Evolutionary conservation across 2,113 vertebrate species (phyloP), one percentile per base, ranked within the genome.

Genomic region (Datnioides undecimradiatus): DNA sequence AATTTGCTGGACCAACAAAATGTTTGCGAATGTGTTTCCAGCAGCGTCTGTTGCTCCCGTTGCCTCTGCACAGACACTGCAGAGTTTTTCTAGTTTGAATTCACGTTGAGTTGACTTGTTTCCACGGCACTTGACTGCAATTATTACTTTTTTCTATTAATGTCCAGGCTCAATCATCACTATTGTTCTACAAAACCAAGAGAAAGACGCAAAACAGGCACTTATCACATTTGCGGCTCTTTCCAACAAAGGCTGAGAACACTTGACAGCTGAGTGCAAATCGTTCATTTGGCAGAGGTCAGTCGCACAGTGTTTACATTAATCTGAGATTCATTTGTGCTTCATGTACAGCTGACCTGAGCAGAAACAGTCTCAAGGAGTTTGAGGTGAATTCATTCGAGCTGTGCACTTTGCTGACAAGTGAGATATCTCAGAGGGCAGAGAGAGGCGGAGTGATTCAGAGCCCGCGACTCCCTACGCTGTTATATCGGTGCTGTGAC

Each of bases 341-440:
- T 89, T 60, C 51, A 21, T 82, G 82, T 89, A 80, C 73, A 88
- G 81, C 85, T 84, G 87, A 88, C 83, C 73, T 45, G 80, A 51
- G 77, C 80, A 84, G 78, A 89, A 86, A 81, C 54, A 19, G 34
- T 65, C 49, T 82, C 73, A 60, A 64, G 51, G 71, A 85, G 83
- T 85, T 87, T 79, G 31, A 74, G 70, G 76, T 83, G 73, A 88
- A 85, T 75, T 78, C 40, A 68, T 52, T 84, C 29, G 29, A 76
- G 76, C 73, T 79, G 76, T 71, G 66, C 67, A 74, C 67, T 89
- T 81, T 85, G 79, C 85, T 88, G 83, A 86, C 78, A 88, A 70
- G 57, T 67, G 87, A 58, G 81, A 74, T 36, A 71, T 71, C 74
- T 69, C 54, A 75, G 38, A 86, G 31, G 52, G 49, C 64, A 72